Evolutionary conservation across 2,113 vertebrate genomes (phyloP), one percentile per base, ranked within the genome.

Genomic region (Engraulis encrasicolus): DNA sequence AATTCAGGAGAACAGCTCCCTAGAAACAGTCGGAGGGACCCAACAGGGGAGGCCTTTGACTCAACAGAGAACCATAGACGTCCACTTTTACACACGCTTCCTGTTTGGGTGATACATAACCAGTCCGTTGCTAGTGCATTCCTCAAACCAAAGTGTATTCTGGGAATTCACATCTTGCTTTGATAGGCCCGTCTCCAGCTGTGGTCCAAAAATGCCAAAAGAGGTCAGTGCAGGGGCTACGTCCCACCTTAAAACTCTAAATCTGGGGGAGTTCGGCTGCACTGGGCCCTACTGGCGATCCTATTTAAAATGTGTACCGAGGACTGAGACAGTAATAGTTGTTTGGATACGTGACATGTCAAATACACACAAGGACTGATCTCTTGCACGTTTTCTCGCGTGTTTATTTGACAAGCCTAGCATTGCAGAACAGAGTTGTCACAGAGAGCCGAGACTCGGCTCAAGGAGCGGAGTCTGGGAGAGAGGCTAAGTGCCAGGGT

Each of bases 141-240:
- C 81, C 19, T 83, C 85, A 58, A 20, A 81, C 49, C n/a, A n/a
- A n/a, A 71, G 15, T 87, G 88, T 82, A 88, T 88, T 83, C 81
- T 86, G 91, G 87, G 91, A 93, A 88, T 84, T 87, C 78, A 83
- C 80, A 48, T 40, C 84, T 82, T 85, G 83, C 81, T 89, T 85
- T 85, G 78, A 87, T 86, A 83, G 85, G 89, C 84, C 58, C n/a
- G 37, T 78, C 82, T 90, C 89, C 82, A 88, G 61, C 88, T 80
- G 45, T 79, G 50, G 78, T 87, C 83, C 79, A 78, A 36, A 88
- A 81, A n/a, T 66, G 37, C 40, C 82, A 85, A 91, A 86, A 71
- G 83, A 81, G 49, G 50, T 84, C 79, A 82, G 80, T 50, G 52
- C 31, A 61, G 18, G 78, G 87, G 74, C 27, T 78, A 23, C 31